phyloP scores from a whole-genome alignment of 2,888 invertebrate species.

The Trileptium ribeirensis region DNA sequence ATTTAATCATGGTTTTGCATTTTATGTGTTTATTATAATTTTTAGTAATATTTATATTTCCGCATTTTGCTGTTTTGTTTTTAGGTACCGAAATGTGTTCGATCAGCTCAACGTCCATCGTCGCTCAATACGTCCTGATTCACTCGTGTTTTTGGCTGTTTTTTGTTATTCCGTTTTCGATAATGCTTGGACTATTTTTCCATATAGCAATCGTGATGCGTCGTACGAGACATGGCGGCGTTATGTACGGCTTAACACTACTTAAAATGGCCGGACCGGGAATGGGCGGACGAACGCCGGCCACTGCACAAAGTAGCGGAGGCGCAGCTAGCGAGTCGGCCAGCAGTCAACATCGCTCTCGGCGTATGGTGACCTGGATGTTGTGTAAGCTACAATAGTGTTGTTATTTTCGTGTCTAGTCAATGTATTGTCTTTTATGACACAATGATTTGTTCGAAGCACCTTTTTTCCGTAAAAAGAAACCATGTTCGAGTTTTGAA shows the following conservation, averaged over 20 bases:
- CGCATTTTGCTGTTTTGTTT: too few relatives aligned
- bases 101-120: conserved; percentile 36
- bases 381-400: conserved; percentile 6
- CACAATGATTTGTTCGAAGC: too few relatives aligned
- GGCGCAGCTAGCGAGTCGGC: neutral
- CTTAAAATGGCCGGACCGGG: neutral
- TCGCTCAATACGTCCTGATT: conserved; percentile 41
- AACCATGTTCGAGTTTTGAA: too few relatives aligned
- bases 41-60: too few relatives aligned
- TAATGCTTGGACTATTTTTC: conserved; percentile 45
- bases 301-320: neutral
- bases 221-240: neutral
- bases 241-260: neutral
- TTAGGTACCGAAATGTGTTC: conserved; percentile 43
- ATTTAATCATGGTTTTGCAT: too few relatives aligned
- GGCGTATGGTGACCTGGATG: conserved; percentile 12
- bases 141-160: conserved; percentile 44
- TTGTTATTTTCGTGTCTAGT: too few relatives aligned
- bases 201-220: conserved; percentile 43
- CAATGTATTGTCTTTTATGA: too few relatives aligned
- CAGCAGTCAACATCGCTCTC: neutral
- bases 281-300: neutral
- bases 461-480: too few relatives aligned
- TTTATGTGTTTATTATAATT: too few relatives aligned
- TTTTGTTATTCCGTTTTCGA: conserved; percentile 43